Evolutionary conservation across 2,113 vertebrate genomes (phyloP).

Genomic region (Ginglymostoma cirratum): DNA sequence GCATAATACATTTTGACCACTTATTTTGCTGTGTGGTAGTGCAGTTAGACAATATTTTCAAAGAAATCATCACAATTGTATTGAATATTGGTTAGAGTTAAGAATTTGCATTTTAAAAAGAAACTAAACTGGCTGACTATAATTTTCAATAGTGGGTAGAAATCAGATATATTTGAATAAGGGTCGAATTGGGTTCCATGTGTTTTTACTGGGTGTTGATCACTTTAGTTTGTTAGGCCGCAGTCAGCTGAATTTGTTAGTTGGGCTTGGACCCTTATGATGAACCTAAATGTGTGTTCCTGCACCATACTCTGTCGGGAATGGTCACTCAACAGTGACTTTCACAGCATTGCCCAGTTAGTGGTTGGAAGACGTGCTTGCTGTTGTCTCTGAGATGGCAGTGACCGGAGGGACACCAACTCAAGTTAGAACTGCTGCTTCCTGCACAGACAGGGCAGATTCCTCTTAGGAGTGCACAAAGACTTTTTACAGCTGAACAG

Average conservation of each 20-base stretch:
- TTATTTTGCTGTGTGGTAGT: background rate
- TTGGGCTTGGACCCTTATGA: background rate
- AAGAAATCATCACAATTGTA: background rate
- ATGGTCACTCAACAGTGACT: background rate
- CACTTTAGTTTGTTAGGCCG: background rate
- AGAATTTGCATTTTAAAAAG: background rate
- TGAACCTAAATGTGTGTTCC: background rate
- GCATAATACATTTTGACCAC: background rate
- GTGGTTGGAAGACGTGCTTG: background rate
- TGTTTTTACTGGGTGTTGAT: background rate
- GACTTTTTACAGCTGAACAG: too few species aligned
- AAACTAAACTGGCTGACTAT: background rate
- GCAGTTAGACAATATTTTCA: background rate
- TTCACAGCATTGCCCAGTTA: background rate
- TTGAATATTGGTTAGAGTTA: background rate
- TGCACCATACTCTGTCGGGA: background rate
- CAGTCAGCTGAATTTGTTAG: background rate
- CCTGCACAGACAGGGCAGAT: background rate
- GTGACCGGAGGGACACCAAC: background rate
- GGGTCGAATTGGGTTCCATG: background rate
- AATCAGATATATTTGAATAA: background rate
- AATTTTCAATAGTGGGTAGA: background rate
- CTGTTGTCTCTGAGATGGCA: background rate
- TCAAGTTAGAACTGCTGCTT: background rate
- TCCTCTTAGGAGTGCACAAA: too few species aligned